Base-by-base conservation (phyloP, 2,113 vertebrate species). In the Corydoras maculifer region DNA sequence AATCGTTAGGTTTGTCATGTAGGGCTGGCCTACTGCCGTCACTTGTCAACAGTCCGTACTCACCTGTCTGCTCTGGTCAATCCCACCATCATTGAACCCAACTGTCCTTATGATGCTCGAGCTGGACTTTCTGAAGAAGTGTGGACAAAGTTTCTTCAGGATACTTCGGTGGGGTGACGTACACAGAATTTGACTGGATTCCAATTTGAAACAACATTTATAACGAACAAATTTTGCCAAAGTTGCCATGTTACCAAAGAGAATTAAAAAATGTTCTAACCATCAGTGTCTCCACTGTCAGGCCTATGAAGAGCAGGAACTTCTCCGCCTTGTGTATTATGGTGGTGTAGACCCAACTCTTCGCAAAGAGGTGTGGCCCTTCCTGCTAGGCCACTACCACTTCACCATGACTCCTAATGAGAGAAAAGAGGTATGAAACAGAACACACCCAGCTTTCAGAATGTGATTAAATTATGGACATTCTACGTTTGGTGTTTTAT, bases 21-120 rank as follows among this genome's bases (percentile, higher is more conserved):
- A 99, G 97, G 97, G 97, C 82, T 99, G 49, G 97, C 97, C 35
- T 98, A 99, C 49, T 99, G 97, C 84, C 91, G 97, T 25, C 97
- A 99, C 81, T 87, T 99, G 77, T 98, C 96, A 80, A 99, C 97
- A 0, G 97, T 99, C 58, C 88, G 96, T 8, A 99, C 94, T 0
- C 97, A 98, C 81, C 92, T 99, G 0, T 99, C 97, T 0, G 97
- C 96, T 0, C 86, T 99, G 81, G 92, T 98, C 43, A 94, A 98
- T 86, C 93, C 92, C 75, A 80, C 69, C 69, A 98, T 98, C 3
- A 88, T 98, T 76, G 93, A 93, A 69, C 89, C 91, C 0, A 86
- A 91, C 0, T 73, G 90, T 15, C 94, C 95, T 11, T 84, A 87
- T 48, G 82, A 82, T 0, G 91, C 95, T 64, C 88, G 71, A 63